Evolutionary conservation across 2,888 invertebrate genomes (phyloP).

Genomic region (Protophormia terraenovae): DNA sequence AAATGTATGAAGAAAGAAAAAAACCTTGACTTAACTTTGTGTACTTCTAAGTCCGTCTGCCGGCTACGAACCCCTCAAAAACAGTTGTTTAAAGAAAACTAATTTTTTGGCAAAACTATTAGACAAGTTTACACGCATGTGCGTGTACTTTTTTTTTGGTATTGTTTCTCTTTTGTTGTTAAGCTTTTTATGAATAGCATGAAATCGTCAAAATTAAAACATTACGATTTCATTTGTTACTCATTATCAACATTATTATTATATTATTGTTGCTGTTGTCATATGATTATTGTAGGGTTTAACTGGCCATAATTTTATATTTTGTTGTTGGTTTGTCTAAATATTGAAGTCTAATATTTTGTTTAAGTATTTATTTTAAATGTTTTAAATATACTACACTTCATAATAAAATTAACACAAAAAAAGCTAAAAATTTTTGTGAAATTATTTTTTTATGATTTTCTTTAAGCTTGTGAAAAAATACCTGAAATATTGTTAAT

Average conservation of each 20-base stretch:
- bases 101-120: constrained; percentile 38
- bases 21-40: constrained; percentile 1
- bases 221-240: constrained; percentile 27
- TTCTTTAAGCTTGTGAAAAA: too few species aligned
- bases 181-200: neutral
- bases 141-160: constrained; percentile 18
- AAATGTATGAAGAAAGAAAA: neutral
- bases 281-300: neutral
- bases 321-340: neutral
- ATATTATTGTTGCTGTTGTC: neutral
- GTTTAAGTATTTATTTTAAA: neutral
- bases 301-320: neutral
- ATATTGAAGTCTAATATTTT: neutral
- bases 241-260: constrained; percentile 33
- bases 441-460: too few species aligned
- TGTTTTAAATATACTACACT: neutral
- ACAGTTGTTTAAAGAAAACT: neutral
- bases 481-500: too few species aligned
- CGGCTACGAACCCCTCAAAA: neutral
- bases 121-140: constrained; percentile 61
- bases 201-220: constrained; percentile 25
- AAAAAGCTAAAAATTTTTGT: neutral
- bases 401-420: neutral
- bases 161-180: neutral
- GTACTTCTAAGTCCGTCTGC: neutral